Percentiles rank a stretch among this genome's conserved stretches.
Conservation (phyloP, 2,888 invertebrate genomes). For the Anticlea derivata region DNA sequence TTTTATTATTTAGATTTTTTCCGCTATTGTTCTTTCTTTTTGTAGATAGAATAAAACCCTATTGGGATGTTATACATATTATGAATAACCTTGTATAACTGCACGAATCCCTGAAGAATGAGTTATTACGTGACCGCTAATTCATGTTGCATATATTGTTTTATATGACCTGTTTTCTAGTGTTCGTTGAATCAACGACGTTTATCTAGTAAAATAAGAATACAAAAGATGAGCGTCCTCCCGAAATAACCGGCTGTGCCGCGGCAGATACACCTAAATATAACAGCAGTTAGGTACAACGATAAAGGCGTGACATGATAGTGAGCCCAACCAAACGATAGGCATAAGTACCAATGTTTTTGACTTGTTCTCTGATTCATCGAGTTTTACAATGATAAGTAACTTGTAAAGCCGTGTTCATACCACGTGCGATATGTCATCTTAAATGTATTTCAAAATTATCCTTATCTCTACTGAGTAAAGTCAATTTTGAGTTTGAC, state of each 20-base stretch:
- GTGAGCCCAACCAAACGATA: background rate
- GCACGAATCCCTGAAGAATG: background rate
- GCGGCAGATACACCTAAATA: conserved; percentile 56
- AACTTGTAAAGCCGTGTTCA: too few relatives aligned
- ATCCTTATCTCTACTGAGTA: too few relatives aligned
- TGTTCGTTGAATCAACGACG: conserved; percentile 41
- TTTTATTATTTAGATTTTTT: too few relatives aligned
- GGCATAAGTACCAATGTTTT: background rate
- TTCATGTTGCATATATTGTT: conserved; percentile 34
- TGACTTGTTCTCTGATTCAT: background rate
- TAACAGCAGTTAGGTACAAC: conserved; percentile 58
- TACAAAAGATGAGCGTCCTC: conserved; percentile 65
- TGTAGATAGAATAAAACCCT: too few relatives aligned
- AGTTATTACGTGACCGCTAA: too few relatives aligned
- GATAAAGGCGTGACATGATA: conserved; percentile 58
- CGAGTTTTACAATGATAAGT: background rate
- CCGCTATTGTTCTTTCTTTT: too few relatives aligned
- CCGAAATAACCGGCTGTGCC: conserved; percentile 65
- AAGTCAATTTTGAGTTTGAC: too few relatives aligned
- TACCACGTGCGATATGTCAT: too few relatives aligned
- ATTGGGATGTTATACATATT: too few relatives aligned
- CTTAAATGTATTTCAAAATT: too few relatives aligned
- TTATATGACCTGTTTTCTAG: conserved; percentile 58
- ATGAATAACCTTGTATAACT: too few relatives aligned
- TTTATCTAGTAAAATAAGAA: conserved; percentile 60